Percentiles rank a stretch among this genome's conserved stretches.
phyloP scores from a whole-genome alignment of 2,113 vertebrate species.

The Eupsittula cactorum region DNA sequence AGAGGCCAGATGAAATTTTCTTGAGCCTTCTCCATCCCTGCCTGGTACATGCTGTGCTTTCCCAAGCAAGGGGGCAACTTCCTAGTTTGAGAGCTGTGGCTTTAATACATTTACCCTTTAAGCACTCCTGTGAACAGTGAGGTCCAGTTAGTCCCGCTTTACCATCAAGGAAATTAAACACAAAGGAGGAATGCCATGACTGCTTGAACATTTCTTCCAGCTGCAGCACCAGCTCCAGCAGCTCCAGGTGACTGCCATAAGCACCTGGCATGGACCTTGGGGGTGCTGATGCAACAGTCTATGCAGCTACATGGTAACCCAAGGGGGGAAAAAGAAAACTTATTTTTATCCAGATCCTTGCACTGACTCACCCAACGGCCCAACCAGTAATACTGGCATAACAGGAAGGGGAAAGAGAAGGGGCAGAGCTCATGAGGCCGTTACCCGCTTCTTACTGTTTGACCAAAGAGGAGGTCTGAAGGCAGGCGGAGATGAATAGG shows the following conservation, averaged over 20 bases:
- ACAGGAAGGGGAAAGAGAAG: conserved; percentile 62
- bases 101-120: not conserved
- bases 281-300: not conserved
- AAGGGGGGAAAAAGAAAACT: not conserved
- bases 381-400: conserved; percentile 29
- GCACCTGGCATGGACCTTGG: not conserved
- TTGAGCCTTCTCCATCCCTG: not conserved
- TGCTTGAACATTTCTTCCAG: not conserved
- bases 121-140: not conserved
- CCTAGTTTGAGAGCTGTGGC: not conserved
- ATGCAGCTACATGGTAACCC: not conserved
- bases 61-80: not conserved
- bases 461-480: not conserved
- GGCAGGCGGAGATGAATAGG: not conserved
- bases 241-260: not conserved
- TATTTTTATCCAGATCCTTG: conserved; percentile 50
- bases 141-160: not conserved
- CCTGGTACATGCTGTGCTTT: not conserved
- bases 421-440: not conserved
- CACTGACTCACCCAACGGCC: conserved; percentile 60
- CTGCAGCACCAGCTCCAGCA: not conserved
- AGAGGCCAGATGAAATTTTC: not conserved
- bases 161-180: not conserved
- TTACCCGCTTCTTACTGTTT: conserved; percentile 22
- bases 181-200: not conserved